Evolutionary conservation across 2,888 invertebrate genomes (phyloP).

Genomic region (Exephanes ischioxanthus): DNA sequence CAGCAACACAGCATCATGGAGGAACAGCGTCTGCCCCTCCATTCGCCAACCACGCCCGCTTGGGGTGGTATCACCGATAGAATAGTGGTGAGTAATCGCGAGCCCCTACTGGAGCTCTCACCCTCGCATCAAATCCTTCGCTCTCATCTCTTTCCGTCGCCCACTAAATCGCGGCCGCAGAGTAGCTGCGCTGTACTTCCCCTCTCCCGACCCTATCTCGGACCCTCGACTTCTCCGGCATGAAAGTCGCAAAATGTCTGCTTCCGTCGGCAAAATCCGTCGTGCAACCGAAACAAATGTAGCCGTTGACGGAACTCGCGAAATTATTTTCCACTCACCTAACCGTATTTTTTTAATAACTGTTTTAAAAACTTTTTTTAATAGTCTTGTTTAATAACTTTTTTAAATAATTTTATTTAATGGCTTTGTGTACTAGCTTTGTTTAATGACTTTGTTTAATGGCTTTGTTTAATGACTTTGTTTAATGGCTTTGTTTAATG

Average conservation of each 20-base stretch:
- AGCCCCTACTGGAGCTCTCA: slow-evolving; percentile 39
- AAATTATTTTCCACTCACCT: too few species aligned
- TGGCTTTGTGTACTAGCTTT: too few species aligned
- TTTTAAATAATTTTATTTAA: too few species aligned
- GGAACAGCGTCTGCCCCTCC: slow-evolving; percentile 73
- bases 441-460: too few species aligned
- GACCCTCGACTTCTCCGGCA: slow-evolving; percentile 29
- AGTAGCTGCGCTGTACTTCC: slow-evolving; percentile 30
- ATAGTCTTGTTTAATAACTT: too few species aligned
- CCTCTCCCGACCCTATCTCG: slow-evolving; percentile 24
- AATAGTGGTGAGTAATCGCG: slow-evolving; percentile 79
- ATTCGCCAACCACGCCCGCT: slow-evolving; percentile 79
- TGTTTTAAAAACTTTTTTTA: too few species aligned
- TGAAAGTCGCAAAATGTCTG: slow-evolving; percentile 73
- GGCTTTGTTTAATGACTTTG: too few species aligned
- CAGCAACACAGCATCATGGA: slow-evolving; percentile 72
- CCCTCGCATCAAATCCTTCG: slow-evolving; percentile 61
- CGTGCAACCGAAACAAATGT: neutral
- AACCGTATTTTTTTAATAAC: too few species aligned
- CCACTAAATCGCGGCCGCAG: slow-evolving; percentile 51
- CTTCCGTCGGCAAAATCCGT: slow-evolving; percentile 42
- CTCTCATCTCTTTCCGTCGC: slow-evolving; percentile 50
- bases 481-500: too few species aligned
- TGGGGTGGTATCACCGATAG: slow-evolving; percentile 77
- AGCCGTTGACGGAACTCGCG: neutral